These are phyloP conservation scores for Anguilla anguilla DNA, from an alignment of 2,797 vertebrate genomes.

Conservation along the genomic window DNA sequence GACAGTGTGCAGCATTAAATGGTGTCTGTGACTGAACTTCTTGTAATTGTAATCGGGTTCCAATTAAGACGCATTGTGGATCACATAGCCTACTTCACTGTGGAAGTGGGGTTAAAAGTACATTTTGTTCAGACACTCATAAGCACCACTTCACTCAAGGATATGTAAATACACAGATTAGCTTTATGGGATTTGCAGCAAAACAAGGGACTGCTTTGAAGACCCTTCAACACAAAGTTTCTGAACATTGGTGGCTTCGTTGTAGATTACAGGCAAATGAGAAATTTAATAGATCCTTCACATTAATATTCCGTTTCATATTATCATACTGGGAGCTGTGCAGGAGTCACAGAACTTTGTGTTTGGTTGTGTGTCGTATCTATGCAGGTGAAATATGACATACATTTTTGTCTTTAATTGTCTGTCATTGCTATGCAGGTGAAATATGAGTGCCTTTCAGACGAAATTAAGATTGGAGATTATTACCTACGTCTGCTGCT, in stretches of 20 bases:
- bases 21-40: not conserved
- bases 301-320: not conserved
- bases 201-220: not conserved
- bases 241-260: not conserved
- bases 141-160: not conserved
- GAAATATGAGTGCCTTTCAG: slow-evolving; percentile 95
- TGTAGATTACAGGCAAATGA: not conserved
- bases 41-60: not conserved
- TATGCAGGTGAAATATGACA: not conserved
- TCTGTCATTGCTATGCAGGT: slow-evolving; percentile 72
- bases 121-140: not conserved
- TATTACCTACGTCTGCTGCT: slow-evolving; percentile 94
- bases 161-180: not conserved
- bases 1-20: not conserved
- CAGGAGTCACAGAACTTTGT: not conserved
- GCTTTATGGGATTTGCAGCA: not conserved
- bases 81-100: not conserved
- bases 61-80: not conserved
- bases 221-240: not conserved
- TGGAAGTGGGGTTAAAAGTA: not conserved
- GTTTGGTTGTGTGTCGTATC: not conserved
- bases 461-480: slow-evolving; percentile 98
- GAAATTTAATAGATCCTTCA: not conserved
- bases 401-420: not conserved
- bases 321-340: not conserved